A percentile compares a stretch with the other conserved stretches of the same genome.
phyloP scores from a whole-genome alignment of 2,797 vertebrate genomes.

The Etheostoma nigrum region DNA sequence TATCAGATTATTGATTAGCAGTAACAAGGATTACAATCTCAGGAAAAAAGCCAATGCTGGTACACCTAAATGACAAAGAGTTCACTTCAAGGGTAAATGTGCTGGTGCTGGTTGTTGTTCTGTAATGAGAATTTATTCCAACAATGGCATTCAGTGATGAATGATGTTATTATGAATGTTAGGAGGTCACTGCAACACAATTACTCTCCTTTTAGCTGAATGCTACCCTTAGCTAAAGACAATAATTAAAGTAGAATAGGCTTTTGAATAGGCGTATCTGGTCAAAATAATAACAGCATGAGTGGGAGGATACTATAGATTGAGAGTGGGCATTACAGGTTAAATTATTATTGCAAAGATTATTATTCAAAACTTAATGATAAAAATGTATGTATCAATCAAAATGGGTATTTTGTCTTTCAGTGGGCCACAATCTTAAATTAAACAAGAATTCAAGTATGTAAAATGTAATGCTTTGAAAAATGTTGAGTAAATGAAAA shows the following conservation, averaged over 20 bases:
- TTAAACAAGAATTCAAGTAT: too few species aligned
- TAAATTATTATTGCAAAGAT: conserved; percentile 11
- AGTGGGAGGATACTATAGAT: conserved; percentile 1
- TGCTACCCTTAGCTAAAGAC: conserved; percentile 24
- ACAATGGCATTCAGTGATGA: conserved; percentile 39
- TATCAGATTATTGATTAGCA: conserved; percentile 55
- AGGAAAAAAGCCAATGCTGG: conserved; percentile 5
- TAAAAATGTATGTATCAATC: background rate
- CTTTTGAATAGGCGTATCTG: conserved; percentile 35
- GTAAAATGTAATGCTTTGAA: too few species aligned
- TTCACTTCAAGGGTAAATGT: conserved; percentile 45
- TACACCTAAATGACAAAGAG: conserved; percentile 47
- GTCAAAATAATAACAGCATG: conserved; percentile 15
- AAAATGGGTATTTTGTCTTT: background rate
- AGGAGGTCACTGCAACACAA: conserved; percentile 56
- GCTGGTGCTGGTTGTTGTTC: conserved; percentile 13
- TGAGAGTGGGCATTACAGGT: background rate
- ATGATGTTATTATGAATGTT: conserved; percentile 47
- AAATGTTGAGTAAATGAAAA: too few species aligned
- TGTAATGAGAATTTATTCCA: conserved; percentile 52
- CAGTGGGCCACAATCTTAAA: too few species aligned
- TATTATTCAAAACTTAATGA: background rate
- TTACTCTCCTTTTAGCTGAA: conserved; percentile 41
- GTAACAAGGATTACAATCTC: conserved; percentile 28
- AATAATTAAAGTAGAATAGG: conserved; percentile 39